Base-by-base conservation (phyloP, 2,113 vertebrate genomes). In the Cercocebus atys region DNA sequence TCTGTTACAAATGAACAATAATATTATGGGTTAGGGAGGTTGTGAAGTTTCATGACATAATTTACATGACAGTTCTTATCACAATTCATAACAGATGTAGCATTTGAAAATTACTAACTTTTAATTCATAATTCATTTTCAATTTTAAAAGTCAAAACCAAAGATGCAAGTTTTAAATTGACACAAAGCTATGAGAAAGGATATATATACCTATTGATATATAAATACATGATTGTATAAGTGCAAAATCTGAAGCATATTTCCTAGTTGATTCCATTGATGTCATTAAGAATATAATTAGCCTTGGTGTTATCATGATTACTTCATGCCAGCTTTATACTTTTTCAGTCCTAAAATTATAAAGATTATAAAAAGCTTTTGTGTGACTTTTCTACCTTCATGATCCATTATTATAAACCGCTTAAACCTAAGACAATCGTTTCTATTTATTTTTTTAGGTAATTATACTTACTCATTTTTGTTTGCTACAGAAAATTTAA, bases 351-450 rank as follows among this genome's bases (percentile, higher is more conserved):
- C 47, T 68, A 85, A 91, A 83, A 59, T 38, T 64, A 32, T 80
- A 52, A 89, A n/a, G 4, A 66, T 86, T 75, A 20, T 93, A 52
- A 59, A 14, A 57, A 68, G 3, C 40, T 57, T 12, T 88, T 43
- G 1, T 52, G 11, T 82, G 50, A 81, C 30, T 6, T 32, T 32
- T 52, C 66, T 90, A 12, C 6, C 1, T 84, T 90, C 10, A 81
- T 38, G 11, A 45, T 70, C 84, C 78, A 88, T 61, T 73, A 0
- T 68, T 83, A 27, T 38, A 32, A 18, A 40, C 43, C 43, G 72
- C 81, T 92, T 64, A 86, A 92, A 93, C 14, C 43, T 64, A 84
- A 94, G 75, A 90, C 47, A 92, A 70, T 30, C 86, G 27, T 40
- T 79, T 1, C 7, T 87, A 52, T 38, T 95, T 91, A 73, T 91